Conservation (phyloP, 2,888 invertebrate species). For the Dicranocentrus wangi region DNA sequence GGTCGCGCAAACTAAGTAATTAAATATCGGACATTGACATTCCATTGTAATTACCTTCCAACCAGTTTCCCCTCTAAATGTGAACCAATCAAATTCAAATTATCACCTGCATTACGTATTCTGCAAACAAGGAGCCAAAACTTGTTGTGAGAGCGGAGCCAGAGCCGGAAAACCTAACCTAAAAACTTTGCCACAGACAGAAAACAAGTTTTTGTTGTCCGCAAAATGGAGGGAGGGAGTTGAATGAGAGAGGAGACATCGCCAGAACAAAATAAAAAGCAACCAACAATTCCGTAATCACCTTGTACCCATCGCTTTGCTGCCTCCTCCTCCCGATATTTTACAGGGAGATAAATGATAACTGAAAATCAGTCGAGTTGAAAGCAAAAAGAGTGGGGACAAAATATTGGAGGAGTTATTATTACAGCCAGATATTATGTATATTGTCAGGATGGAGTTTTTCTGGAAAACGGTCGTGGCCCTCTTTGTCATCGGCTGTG, state of each 20-base stretch:
- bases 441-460: constrained; percentile 28
- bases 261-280: background rate
- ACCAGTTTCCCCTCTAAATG: constrained; percentile 12
- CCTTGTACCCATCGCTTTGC: no score
- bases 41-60: constrained; percentile 37
- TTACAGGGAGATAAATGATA: no score
- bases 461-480: constrained; percentile 37
- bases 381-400: no score
- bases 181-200: no score
- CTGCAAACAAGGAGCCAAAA: constrained; percentile 1
- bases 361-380: no score
- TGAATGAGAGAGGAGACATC: background rate
- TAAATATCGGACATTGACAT: constrained; percentile 59
- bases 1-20: constrained; percentile 44
- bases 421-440: background rate
- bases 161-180: no score
- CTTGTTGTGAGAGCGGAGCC: background rate
- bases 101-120: constrained; percentile 48
- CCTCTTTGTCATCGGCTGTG: constrained; percentile 31
- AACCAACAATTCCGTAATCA: no score
- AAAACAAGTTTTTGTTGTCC: no score
- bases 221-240: no score
- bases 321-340: no score
- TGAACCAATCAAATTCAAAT: constrained; percentile 58
- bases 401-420: no score